phyloP scores from a whole-genome alignment of 2,888 invertebrate species.

The Coleophora flavipennella region DNA sequence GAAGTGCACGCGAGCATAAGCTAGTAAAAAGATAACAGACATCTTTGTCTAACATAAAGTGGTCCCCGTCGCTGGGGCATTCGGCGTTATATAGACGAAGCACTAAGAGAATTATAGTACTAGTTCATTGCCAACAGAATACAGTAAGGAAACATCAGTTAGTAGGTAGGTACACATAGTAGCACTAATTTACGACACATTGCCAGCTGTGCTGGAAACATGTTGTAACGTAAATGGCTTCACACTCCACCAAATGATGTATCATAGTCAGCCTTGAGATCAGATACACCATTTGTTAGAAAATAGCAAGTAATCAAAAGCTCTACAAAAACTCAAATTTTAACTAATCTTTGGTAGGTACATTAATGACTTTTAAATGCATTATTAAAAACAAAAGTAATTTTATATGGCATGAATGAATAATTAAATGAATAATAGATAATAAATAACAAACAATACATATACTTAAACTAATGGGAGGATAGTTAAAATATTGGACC shows the following conservation, averaged over 20 bases:
- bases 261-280: slow-evolving; percentile 2
- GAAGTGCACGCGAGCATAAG: no score
- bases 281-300: slow-evolving; percentile 18
- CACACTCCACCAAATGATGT: slow-evolving; percentile 19
- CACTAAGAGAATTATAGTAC: no score
- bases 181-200: slow-evolving; percentile 15
- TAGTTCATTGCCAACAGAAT: background rate
- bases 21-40: no score
- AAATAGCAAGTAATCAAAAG: slow-evolving; percentile 23
- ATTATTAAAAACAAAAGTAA: slow-evolving; percentile 2
- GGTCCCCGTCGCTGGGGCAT: no score
- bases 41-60: no score
- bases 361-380: no score
- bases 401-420: no score
- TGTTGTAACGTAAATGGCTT: slow-evolving; percentile 4
- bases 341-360: slow-evolving; percentile 6
- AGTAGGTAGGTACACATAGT: slow-evolving; percentile 15
- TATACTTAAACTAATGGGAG: no score
- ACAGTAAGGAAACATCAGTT: background rate
- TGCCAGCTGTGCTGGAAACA: slow-evolving; percentile 8
- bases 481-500: no score
- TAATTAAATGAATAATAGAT: no score
- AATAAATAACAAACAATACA: no score
- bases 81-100: no score
- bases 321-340: slow-evolving; percentile 24